These are phyloP conservation scores for Dendropsophus ebraccatus DNA, from an alignment of 2,113 vertebrate genomes.

Conservation along the genomic window DNA sequence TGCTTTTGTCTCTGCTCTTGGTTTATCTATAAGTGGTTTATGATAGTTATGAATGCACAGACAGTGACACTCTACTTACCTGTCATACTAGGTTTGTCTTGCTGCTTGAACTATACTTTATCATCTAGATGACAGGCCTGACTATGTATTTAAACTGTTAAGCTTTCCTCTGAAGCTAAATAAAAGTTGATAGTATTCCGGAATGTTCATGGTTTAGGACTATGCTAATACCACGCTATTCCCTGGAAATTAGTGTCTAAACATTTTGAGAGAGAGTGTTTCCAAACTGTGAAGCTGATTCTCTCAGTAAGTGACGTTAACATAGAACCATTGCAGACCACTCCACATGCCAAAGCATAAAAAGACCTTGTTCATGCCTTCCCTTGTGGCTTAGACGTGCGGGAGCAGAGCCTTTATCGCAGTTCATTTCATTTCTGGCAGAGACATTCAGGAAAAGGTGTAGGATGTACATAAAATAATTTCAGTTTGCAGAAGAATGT, in stretches of 20 bases:
- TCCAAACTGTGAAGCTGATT: conserved; percentile 8
- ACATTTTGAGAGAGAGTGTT: neutral
- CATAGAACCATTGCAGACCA: neutral
- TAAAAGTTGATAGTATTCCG: neutral
- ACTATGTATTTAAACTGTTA: neutral
- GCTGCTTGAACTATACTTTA: too few relatives aligned
- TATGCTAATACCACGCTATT: neutral
- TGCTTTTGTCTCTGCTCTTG: neutral
- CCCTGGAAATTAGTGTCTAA: neutral
- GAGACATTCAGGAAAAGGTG: conserved; percentile 33
- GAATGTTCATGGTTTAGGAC: neutral
- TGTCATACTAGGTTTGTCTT: neutral
- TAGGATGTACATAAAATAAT: conserved; percentile 4
- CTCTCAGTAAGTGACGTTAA: conserved; percentile 7
- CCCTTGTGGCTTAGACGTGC: conserved; percentile 9
- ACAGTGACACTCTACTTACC: neutral
- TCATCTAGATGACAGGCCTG: neutral
- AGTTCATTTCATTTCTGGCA: conserved; percentile 36
- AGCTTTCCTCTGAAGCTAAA: neutral
- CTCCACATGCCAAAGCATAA: conserved; percentile 31
- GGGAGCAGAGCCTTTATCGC: neutral
- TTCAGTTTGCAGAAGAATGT: conserved; percentile 11
- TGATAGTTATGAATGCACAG: neutral
- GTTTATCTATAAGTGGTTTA: neutral
- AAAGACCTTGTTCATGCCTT: conserved; percentile 42